Evolutionary conservation across 2,113 vertebrate genomes (phyloP), one percentile per base, ranked within the genome.

Genomic region (Eulemur rufifrons): DNA sequence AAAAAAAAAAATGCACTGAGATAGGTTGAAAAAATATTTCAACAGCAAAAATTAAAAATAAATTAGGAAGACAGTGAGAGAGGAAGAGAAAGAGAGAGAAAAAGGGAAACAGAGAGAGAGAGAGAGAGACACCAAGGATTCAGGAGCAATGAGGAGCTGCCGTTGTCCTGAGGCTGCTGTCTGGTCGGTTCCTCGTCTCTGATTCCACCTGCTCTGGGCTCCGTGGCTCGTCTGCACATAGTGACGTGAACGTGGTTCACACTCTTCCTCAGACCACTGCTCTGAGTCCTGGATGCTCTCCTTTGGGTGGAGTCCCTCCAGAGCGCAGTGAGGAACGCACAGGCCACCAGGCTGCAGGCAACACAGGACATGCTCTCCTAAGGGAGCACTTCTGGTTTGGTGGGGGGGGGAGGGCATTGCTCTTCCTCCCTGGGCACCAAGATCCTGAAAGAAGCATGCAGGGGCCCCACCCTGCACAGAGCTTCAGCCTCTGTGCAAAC

Each of bases 381-480:
- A 47, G n/a, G n/a, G 14, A 29, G 42, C 9, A 23, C 32, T 52
- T 50, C 6, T 0, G 2, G 11, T 21, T 7, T 18, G 2, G 18
- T 2, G 11, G 15, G 20, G 32, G 32, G 3, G 17, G 10, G 2
- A 8, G 59, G 59, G 29, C 52, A 59, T 23, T n/a, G 5, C 29
- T 80, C 14, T 64, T 63, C 20, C 18, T 73, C 23, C 11, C 59
- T 82, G 32, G 14, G 23, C 52, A 11, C 18, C 6, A 3, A 45
- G n/a, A 42, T 1, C 3, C 64, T n/a, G 37, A 13, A 29, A 7
- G 32, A 71, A 59, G 25, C 1, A 13, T 5, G 56, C 21, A 71
- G 11, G 37, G 12, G 2, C 29, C 21, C 14, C 37, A 29, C 8
- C 9, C 39, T 1, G 2, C 15, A 17, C 17, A 4, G 12, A 18